Evolutionary conservation across 23 tunicate species (phyloP).

Genomic region (Halocynthia roretzi): DNA sequence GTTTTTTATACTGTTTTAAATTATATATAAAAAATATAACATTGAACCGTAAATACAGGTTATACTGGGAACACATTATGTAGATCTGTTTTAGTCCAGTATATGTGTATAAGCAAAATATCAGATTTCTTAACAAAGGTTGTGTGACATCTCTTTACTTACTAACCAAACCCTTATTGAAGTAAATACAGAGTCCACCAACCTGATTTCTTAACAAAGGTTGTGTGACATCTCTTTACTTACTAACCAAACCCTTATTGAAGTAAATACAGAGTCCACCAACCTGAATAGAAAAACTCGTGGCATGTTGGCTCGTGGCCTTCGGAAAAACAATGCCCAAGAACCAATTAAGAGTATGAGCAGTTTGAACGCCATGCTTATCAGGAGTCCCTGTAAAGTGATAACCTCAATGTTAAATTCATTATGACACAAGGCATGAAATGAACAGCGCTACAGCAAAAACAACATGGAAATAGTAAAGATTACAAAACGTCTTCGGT

Average conservation of each 20-base stretch:
- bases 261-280: not conserved
- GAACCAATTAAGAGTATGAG: conserved; percentile 67
- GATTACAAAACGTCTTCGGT: too few relatives aligned
- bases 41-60: too few relatives aligned
- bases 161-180: not conserved
- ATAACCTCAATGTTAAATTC: too few relatives aligned
- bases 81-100: too few relatives aligned
- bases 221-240: not conserved
- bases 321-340: conserved; percentile 91
- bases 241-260: not conserved
- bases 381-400: conserved; percentile 58
- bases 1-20: too few relatives aligned
- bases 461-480: too few relatives aligned
- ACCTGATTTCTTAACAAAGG: conserved; percentile 61
- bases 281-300: conserved; percentile 92
- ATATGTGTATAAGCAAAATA: not conserved
- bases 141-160: not conserved
- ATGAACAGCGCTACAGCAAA: too few relatives aligned
- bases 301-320: conserved; percentile 95
- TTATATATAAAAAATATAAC: too few relatives aligned
- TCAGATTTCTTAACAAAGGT: not conserved
- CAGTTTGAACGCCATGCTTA: conserved; percentile 82
- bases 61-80: too few relatives aligned
- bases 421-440: too few relatives aligned
- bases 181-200: not conserved